Evolutionary conservation across 2,113 vertebrate genomes (phyloP).

Genomic region (mouse (Mus musculus)): GRCm39 chr3:114732001-114732500

Average conservation of each 20-base stretch:
- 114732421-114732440: neutral
- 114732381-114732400: neutral
- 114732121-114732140: neutral
- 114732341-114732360: neutral
- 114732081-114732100: neutral
- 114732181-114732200: neutral
- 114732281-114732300: neutral
- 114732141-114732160: neutral
- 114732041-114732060: neutral
- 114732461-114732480: neutral
- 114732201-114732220: neutral
- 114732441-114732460: neutral
- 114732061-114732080: neutral
- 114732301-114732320: neutral
- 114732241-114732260: neutral
- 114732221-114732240: neutral
- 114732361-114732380: neutral
- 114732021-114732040: fast-evolving
- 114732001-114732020: fast-evolving
- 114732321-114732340: neutral
- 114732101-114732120: neutral
- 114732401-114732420: neutral
- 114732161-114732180: neutral
- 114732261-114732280: neutral
- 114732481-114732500: neutral